Conservation (phyloP, 2,797 vertebrate genomes). For the Buceros bicornis region DNA sequence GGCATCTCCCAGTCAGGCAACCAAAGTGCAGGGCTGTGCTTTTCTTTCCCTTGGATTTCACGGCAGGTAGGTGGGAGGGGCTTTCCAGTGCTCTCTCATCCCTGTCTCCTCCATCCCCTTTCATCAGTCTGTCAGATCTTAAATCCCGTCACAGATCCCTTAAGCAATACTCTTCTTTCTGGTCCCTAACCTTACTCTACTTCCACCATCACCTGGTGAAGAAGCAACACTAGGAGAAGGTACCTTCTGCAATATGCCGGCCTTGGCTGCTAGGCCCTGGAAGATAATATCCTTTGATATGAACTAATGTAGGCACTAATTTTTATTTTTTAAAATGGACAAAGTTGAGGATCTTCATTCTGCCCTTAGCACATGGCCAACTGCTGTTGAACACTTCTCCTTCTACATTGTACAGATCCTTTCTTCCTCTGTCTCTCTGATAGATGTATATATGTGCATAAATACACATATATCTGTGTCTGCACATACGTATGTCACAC, state of each 20-base stretch:
- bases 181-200: not conserved
- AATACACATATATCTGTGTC: not conserved
- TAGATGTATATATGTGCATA: constrained; percentile 11
- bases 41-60: not conserved
- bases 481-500: not conserved
- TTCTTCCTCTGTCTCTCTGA: not conserved
- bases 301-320: not conserved
- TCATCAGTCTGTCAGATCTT: not conserved
- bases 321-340: not conserved
- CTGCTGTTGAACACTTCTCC: constrained; percentile 41
- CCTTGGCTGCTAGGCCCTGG: constrained; percentile 22
- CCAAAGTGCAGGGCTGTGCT: not conserved
- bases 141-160: not conserved
- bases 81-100: not conserved
- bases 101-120: not conserved
- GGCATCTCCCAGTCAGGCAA: not conserved
- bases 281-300: constrained; percentile 14
- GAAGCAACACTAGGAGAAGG: not conserved
- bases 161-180: not conserved
- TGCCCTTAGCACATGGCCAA: constrained; percentile 47
- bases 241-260: constrained; percentile 13
- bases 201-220: not conserved
- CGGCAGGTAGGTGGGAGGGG: not conserved
- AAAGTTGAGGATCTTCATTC: constrained; percentile 60
- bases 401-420: constrained; percentile 42